Evolutionary conservation across 2,113 vertebrate species (phyloP).

Genomic region (Pygoscelis adeliae): DNA sequence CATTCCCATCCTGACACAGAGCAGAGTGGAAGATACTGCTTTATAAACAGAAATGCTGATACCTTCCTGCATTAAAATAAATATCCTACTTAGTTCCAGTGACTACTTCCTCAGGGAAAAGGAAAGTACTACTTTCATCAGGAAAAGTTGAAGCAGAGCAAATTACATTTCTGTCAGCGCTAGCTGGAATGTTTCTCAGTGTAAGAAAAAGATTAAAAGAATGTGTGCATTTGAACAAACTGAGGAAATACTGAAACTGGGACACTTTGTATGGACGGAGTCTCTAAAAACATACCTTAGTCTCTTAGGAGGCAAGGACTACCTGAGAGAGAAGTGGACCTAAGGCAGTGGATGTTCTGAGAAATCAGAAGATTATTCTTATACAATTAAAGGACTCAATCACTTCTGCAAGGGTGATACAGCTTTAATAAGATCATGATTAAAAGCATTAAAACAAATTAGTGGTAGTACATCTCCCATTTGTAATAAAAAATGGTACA

Average conservation of each 20-base stretch:
- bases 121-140: neutral
- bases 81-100: neutral
- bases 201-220: neutral
- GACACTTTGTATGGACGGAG: neutral
- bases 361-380: neutral
- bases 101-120: slow-evolving; percentile 3
- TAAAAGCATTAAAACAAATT: neutral
- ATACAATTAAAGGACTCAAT: neutral
- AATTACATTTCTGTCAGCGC: neutral
- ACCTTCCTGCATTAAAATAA: neutral
- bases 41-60: slow-evolving; percentile 30
- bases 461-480: neutral
- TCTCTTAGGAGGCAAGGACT: neutral
- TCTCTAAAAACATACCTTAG: neutral
- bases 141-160: neutral
- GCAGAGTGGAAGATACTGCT: neutral
- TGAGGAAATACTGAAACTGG: neutral
- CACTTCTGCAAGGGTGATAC: neutral
- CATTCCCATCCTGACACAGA: neutral
- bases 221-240: neutral
- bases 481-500: neutral
- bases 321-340: neutral
- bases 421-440: neutral
- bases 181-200: neutral
- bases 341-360: neutral